Evolutionary conservation across 2,888 invertebrate species (phyloP).

Genomic region (Limnephilus rhombicus): DNA sequence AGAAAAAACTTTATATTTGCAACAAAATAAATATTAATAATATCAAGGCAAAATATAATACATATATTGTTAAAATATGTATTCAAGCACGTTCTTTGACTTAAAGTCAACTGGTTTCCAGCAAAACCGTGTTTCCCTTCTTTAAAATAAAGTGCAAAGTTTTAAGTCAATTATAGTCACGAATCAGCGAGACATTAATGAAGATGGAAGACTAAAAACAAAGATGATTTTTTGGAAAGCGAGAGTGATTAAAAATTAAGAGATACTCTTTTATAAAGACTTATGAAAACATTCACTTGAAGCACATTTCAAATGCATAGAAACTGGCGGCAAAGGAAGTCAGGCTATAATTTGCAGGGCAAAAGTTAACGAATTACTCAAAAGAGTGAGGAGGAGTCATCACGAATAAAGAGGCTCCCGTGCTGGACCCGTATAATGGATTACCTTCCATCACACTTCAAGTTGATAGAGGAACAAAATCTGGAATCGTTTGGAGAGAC

Average conservation of each 20-base stretch:
- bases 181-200: not conserved
- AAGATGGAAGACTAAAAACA: not conserved
- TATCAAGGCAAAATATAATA: too few relatives aligned
- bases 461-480: not conserved
- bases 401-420: not conserved
- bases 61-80: too few relatives aligned
- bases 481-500: not conserved
- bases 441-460: slow-evolving; percentile 38
- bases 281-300: not conserved
- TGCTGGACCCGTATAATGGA: slow-evolving; percentile 4
- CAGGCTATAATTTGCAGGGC: not conserved
- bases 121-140: not conserved
- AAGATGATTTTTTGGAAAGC: not conserved
- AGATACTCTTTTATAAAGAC: not conserved
- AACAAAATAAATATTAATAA: too few relatives aligned
- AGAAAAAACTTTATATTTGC: too few relatives aligned
- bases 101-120: too few relatives aligned
- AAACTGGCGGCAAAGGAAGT: not conserved
- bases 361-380: not conserved
- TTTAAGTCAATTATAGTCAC: not conserved
- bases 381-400: not conserved
- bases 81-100: too few relatives aligned
- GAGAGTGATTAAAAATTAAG: not conserved
- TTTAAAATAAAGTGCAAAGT: not conserved
- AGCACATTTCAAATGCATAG: not conserved